Conservation (phyloP, 2,888 invertebrate species). For the Lithosia quadra region DNA sequence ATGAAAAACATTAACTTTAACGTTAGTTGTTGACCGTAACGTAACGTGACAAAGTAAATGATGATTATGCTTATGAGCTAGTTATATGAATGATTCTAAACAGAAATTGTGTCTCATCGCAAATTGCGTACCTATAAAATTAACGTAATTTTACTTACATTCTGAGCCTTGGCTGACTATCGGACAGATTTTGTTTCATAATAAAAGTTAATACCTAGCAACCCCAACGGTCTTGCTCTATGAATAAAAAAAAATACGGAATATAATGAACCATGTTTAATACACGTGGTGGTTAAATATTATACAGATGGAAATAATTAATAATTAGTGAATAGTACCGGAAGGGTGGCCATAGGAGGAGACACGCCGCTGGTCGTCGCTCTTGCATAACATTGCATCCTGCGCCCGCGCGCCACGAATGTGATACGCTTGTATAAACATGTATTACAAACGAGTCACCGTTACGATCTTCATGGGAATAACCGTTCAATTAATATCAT, state of each 20-base stretch:
- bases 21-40: not conserved
- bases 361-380: constrained; percentile 61
- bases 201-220: not conserved
- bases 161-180: not conserved
- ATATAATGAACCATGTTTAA: constrained; percentile 12
- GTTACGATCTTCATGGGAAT: constrained; percentile 4
- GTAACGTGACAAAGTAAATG: too few species aligned
- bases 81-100: too few species aligned
- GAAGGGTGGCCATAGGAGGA: constrained; percentile 60
- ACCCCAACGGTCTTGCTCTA: not conserved
- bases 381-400: constrained; percentile 69
- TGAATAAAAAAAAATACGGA: not conserved
- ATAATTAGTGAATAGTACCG: constrained; percentile 52
- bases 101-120: too few species aligned
- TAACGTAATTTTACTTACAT: not conserved
- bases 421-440: constrained; percentile 41
- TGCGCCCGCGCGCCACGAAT: constrained; percentile 40
- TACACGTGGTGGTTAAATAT: constrained; percentile 11
- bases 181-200: not conserved
- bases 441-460: constrained; percentile 11
- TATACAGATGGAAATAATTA: constrained; percentile 31
- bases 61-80: too few species aligned
- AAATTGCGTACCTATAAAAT: too few species aligned
- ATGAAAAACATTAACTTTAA: not conserved
- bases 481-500: not conserved